Evolutionary conservation across 30 jellyfish, hydroid and myxozoan species (phyloP).

Genomic region (Mastigias papua): DNA sequence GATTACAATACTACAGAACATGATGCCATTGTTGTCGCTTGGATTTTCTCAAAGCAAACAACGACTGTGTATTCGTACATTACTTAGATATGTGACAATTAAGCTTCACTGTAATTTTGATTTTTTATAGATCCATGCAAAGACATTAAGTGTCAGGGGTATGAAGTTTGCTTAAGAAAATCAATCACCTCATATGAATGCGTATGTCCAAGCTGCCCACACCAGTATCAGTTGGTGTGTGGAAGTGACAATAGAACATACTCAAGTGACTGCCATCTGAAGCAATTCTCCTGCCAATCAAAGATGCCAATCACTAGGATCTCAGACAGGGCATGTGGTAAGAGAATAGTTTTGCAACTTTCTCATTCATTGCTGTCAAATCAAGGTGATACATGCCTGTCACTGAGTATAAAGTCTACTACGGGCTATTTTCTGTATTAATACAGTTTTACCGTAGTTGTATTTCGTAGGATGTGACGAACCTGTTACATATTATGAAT

Average conservation of each 20-base stretch:
- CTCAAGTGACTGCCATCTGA: conserved; percentile 83
- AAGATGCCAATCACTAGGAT: not conserved
- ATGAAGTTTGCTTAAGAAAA: conserved; percentile 47
- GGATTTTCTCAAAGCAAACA: too few species aligned
- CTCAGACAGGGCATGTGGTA: conserved; percentile 72
- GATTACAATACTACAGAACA: too few species aligned
- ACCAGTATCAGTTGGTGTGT: conserved; percentile 66
- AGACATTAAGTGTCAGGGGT: conserved; percentile 34
- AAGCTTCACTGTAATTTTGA: not conserved
- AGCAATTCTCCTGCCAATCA: conserved; percentile 63
- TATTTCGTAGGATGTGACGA: too few species aligned
- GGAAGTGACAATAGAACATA: conserved; percentile 82
- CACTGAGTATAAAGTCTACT: too few species aligned
- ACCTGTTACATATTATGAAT: too few species aligned
- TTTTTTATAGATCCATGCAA: conserved; percentile 71
- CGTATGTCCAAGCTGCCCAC: conserved; percentile 55
- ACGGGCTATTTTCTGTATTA: too few species aligned
- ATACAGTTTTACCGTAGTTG: too few species aligned
- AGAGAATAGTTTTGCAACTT: not conserved
- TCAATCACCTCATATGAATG: conserved; percentile 39
- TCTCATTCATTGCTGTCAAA: not conserved
- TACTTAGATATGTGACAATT: too few species aligned
- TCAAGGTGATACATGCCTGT: too few species aligned
- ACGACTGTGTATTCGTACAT: too few species aligned
- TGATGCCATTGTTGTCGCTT: too few species aligned